Conservation (phyloP, 2,113 vertebrate genomes). For the Petrocephalus zakoni region DNA sequence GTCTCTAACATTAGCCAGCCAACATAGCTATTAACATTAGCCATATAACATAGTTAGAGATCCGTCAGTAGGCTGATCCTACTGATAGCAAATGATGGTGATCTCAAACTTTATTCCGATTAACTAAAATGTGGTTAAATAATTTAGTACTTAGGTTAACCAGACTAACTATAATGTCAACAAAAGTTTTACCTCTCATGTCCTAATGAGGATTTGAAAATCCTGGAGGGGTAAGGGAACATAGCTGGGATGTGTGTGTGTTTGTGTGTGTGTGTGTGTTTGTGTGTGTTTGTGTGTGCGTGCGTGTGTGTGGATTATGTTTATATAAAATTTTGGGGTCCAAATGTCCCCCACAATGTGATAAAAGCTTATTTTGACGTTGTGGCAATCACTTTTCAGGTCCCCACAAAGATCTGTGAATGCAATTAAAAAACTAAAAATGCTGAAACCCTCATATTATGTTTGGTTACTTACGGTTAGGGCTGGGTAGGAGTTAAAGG, state of each 20-base stretch:
- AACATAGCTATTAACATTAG: neutral
- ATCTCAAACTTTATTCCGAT: neutral
- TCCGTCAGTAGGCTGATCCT: neutral
- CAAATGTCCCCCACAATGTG: too few species aligned
- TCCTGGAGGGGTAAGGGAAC: neutral
- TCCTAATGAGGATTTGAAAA: neutral
- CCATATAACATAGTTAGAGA: neutral
- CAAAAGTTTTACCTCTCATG: neutral
- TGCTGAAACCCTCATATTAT: too few species aligned
- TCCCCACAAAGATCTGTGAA: too few species aligned
- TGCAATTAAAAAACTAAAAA: too few species aligned
- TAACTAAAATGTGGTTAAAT: neutral
- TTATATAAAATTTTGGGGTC: too few species aligned
- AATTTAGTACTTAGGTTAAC: neutral
- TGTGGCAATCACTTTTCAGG: too few species aligned
- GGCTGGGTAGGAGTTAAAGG: too few species aligned
- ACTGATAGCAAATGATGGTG: neutral
- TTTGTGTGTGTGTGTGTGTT: too few species aligned
- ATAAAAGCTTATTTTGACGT: too few species aligned
- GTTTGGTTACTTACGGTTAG: too few species aligned
- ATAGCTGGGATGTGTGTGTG: neutral
- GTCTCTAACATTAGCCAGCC: neutral
- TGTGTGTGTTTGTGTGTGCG: too few species aligned
- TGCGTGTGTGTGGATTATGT: too few species aligned
- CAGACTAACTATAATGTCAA: neutral